These are phyloP conservation scores for Oreonectes daqikongensis DNA, from an alignment of 2,797 vertebrate genomes.

Conservation along the genomic window DNA sequence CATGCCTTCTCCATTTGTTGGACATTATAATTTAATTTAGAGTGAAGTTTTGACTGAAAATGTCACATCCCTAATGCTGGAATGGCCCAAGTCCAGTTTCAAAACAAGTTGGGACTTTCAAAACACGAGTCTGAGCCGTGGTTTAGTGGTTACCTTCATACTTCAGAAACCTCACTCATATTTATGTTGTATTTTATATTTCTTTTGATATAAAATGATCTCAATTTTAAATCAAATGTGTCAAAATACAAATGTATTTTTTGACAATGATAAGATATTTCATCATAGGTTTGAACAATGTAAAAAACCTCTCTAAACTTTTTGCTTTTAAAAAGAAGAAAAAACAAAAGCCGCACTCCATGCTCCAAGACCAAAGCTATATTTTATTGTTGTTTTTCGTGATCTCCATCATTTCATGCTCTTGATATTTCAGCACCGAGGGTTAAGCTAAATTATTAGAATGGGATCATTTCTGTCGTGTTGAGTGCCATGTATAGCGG, in stretches of 20 bases:
- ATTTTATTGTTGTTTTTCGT: constrained; percentile 13
- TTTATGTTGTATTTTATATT: background rate
- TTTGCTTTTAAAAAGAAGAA: background rate
- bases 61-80: too few species aligned
- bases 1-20: too few species aligned
- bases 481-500: constrained; percentile 50
- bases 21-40: too few species aligned
- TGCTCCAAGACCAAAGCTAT: background rate
- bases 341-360: constrained; percentile 5
- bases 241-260: background rate
- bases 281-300: background rate
- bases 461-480: constrained; percentile 57
- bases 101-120: too few species aligned
- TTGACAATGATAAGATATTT: background rate
- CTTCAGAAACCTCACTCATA: background rate
- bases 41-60: too few species aligned
- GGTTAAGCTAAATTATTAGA: constrained; percentile 59
- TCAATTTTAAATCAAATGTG: background rate
- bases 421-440: constrained; percentile 51
- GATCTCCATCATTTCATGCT: constrained; percentile 19
- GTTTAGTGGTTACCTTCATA: too few species aligned
- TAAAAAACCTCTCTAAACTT: background rate
- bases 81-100: too few species aligned
- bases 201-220: background rate
- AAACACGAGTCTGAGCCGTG: too few species aligned